Evolutionary conservation across 2,888 invertebrate genomes (phyloP).

Genomic region (Zaprionus bogoriensis): DNA sequence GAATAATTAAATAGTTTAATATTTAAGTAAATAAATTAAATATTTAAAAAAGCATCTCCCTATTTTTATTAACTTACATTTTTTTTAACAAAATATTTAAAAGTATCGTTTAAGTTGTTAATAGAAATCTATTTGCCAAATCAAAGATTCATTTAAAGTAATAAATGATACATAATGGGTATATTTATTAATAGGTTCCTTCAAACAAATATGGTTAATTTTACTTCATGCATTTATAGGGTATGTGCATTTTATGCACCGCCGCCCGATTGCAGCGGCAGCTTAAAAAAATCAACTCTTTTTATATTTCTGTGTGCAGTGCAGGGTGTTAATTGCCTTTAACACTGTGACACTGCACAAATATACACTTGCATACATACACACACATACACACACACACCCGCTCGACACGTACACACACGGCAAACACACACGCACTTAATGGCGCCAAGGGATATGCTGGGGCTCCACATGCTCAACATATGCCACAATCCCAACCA

Average conservation of each 20-base stretch:
- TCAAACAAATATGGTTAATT: neutral
- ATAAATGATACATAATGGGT: too few species aligned
- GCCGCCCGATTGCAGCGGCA: slow-evolving; percentile 46
- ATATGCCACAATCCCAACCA: slow-evolving; percentile 49
- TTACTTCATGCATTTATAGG: neutral
- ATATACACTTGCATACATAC: slow-evolving; percentile 8
- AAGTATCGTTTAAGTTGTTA: too few species aligned
- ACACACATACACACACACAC: slow-evolving; percentile 48
- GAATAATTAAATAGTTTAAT: too few species aligned
- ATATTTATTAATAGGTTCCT: too few species aligned
- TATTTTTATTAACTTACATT: too few species aligned
- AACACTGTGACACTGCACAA: slow-evolving; percentile 63
- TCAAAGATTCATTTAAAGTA: too few species aligned
- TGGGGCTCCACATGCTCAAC: slow-evolving; percentile 17
- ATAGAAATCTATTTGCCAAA: too few species aligned
- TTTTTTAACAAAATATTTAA: too few species aligned
- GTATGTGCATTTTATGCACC: slow-evolving; percentile 39
- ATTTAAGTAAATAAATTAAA: too few species aligned
- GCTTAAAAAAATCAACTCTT: slow-evolving; percentile 27
- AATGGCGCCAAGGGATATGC: slow-evolving; percentile 45
- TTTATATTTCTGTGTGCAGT: slow-evolving; percentile 12
- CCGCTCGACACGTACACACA: slow-evolving; percentile 7
- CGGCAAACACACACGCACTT: slow-evolving; percentile 54
- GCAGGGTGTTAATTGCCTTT: slow-evolving; percentile 65
- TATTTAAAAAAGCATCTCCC: too few species aligned